Conservation (phyloP, 2,888 invertebrate species). For the Lordiphosa andalusiaca region DNA sequence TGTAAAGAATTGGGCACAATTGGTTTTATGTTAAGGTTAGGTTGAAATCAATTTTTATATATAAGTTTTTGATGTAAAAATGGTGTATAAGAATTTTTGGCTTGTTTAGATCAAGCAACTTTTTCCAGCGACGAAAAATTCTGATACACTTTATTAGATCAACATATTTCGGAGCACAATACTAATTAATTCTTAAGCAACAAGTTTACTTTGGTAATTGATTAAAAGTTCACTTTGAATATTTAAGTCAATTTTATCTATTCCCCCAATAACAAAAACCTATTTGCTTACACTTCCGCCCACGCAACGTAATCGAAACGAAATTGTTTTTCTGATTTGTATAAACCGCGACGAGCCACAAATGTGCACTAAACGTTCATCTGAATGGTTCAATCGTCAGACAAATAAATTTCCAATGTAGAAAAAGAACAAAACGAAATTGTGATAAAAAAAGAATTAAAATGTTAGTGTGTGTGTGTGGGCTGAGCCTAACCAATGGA, state of each 20-base stretch:
- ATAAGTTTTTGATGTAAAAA: no score
- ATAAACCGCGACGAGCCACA: slow-evolving; percentile 43
- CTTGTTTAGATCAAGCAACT: neutral
- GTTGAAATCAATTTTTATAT: neutral
- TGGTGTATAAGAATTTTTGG: neutral
- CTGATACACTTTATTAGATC: no score
- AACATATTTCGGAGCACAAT: no score
- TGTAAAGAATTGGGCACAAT: slow-evolving; percentile 36
- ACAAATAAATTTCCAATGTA: slow-evolving; percentile 41
- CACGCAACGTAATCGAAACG: slow-evolving; percentile 26
- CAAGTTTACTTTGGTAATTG: no score
- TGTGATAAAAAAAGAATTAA: slow-evolving; percentile 36
- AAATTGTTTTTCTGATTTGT: slow-evolving; percentile 22
- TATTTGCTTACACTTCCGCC: slow-evolving; percentile 55
- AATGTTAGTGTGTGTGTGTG: slow-evolving; percentile 22
- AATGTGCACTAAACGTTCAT: slow-evolving; percentile 47
- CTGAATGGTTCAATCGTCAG: slow-evolving; percentile 26
- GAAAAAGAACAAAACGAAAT: slow-evolving; percentile 37
- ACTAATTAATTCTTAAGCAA: no score
- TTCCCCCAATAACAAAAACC: slow-evolving; percentile 4
- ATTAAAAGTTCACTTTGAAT: slow-evolving; percentile 4
- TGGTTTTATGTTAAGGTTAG: slow-evolving; percentile 45
- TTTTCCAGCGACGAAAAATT: no score
- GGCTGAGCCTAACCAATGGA: slow-evolving; percentile 25
- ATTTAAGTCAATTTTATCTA: slow-evolving; percentile 43